These are phyloP conservation scores for Lacanobia oleracea DNA, from an alignment of 2,888 invertebrate genomes.

Conservation along the genomic window DNA sequence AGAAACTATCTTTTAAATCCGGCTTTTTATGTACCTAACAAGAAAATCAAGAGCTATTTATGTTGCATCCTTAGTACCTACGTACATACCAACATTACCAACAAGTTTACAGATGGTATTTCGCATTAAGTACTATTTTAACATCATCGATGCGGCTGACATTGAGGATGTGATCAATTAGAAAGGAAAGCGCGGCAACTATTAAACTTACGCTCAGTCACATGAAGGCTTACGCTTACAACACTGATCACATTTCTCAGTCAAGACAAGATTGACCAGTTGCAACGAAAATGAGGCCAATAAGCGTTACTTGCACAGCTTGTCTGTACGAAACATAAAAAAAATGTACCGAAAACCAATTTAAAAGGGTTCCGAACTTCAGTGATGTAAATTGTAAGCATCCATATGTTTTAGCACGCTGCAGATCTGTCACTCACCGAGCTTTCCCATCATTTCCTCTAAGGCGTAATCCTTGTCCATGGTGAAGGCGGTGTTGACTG, in stretches of 20 bases:
- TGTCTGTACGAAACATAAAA: slow-evolving; percentile 59
- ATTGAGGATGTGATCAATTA: slow-evolving; percentile 67
- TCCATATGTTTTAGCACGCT: slow-evolving; percentile 76
- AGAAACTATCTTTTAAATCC: slow-evolving; percentile 38
- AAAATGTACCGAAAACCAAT: slow-evolving; percentile 63
- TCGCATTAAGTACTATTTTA: slow-evolving; percentile 43
- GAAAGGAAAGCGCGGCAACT: slow-evolving; percentile 69
- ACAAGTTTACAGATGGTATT: slow-evolving; percentile 41
- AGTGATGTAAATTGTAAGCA: slow-evolving; percentile 43
- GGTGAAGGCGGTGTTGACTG: slow-evolving; percentile 61
- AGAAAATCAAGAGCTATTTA: slow-evolving; percentile 49
- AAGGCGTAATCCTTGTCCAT: slow-evolving; percentile 92
- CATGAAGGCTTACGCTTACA: slow-evolving; percentile 66
- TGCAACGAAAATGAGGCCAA: slow-evolving; percentile 69
- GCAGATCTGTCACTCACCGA: slow-evolving; percentile 86
- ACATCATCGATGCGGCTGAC: slow-evolving; percentile 35
- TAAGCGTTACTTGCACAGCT: slow-evolving; percentile 64
- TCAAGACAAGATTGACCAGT: slow-evolving; percentile 71
- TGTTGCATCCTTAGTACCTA: slow-evolving; percentile 22
- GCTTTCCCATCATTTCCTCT: slow-evolving; percentile 92
- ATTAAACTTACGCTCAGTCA: slow-evolving; percentile 63
- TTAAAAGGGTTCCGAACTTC: slow-evolving; percentile 66
- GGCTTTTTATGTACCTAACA: slow-evolving; percentile 32
- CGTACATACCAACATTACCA: slow-evolving; percentile 25
- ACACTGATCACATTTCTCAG: slow-evolving; percentile 68